Evolutionary conservation across 2,888 invertebrate species (phyloP), one percentile per base, ranked within the genome.

Genomic region (Drepana falcataria): DNA sequence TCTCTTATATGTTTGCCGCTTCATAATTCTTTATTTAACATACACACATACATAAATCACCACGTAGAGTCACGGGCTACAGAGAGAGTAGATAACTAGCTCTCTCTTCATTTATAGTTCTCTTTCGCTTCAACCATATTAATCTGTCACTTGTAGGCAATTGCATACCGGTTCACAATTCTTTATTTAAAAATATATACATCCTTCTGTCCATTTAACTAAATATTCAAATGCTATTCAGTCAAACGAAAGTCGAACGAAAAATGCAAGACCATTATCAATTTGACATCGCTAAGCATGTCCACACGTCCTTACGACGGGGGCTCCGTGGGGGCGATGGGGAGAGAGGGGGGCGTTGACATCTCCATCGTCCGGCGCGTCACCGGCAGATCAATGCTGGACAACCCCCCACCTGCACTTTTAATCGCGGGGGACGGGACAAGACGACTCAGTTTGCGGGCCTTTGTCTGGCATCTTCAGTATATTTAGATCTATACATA

Each of bases 321-420:
- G 58, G 58, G 35, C 60, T 5, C 49, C 48, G 59, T 55, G 48
- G 60, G 55, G 66, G 63, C 63, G 66, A 53, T 64, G 62, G 61
- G 65, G 63, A 58, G 64, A 66, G 59, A 68, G 64, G 68, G 64
- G 61, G 65, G 62, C 72, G 73, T 70, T 73, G 81, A 79, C 80
- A 77, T 83, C 83, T 83, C 79, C 81, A 80, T 83, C 84, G 83
- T 76, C 82, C 81, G 77, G 73, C 78, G 74, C 79, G 82, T 82
- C 83, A 86, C 72, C 79, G 80, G 73, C 87, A 87, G 90, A 90
- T 89, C 91, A 90, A 89, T 87, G 87, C 87, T 69, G 85, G 84
- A 85, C 85, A 81, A 73, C 69, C 81, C 44, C 80, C 86, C 87
- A 91, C 90, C 88, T 91, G 89, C 86, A 89, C 83, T 90, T 91